phyloP scores from a whole-genome alignment of 2,113 vertebrate genomes.

The Chaetops frenatus region DNA sequence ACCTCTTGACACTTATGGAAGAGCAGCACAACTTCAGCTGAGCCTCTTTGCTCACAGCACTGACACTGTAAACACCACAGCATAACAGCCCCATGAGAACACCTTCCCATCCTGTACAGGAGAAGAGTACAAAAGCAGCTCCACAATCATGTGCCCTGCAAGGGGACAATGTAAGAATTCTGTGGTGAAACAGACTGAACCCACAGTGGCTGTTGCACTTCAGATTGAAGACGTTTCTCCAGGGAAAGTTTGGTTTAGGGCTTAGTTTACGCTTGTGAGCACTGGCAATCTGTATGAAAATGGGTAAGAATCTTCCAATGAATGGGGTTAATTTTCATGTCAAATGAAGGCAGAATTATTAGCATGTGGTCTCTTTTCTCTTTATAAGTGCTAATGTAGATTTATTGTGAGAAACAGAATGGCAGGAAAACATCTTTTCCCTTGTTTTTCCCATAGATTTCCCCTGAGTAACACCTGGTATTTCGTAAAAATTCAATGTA shows the following conservation, averaged over 20 bases:
- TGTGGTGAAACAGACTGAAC: neutral
- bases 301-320: neutral
- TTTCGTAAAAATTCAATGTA: neutral
- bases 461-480: neutral
- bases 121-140: neutral
- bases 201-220: neutral
- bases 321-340: neutral
- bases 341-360: neutral
- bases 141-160: rapidly evolving
- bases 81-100: rapidly evolving
- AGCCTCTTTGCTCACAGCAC: neutral
- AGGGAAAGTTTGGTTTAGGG: neutral
- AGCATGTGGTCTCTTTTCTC: neutral
- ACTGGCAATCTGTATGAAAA: neutral
- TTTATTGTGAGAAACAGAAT: neutral
- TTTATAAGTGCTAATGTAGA: neutral
- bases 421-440: neutral
- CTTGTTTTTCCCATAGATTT: neutral
- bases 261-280: neutral
- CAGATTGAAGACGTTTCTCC: neutral
- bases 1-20: neutral
- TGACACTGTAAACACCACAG: rapidly evolving
- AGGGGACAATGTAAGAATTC: rapidly evolving
- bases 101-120: neutral
- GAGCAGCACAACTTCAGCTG: neutral